phyloP scores from a whole-genome alignment of 2,113 vertebrate species.

The Arenaria interpres region DNA sequence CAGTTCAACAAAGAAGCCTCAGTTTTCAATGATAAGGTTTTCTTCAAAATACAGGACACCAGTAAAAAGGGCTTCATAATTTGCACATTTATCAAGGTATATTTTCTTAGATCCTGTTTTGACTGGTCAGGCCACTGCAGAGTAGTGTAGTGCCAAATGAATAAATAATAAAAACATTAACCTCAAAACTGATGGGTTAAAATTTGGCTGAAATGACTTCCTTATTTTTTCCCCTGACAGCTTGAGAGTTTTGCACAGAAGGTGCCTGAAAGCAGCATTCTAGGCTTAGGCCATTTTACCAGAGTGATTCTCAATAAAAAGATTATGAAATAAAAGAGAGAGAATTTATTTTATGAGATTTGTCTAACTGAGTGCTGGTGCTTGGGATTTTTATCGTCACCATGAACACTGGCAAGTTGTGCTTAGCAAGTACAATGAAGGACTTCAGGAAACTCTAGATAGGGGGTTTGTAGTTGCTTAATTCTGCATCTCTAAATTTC shows the following conservation, averaged over 20 bases:
- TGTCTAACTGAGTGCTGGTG: neutral
- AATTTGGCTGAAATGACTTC: neutral
- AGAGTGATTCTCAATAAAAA: neutral
- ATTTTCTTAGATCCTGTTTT: neutral
- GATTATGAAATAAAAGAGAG: neutral
- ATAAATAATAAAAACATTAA: neutral
- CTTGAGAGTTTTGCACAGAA: neutral
- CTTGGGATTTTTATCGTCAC: neutral
- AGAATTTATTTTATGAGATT: neutral
- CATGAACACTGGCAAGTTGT: neutral
- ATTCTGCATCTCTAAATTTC: neutral
- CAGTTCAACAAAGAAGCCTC: constrained; percentile 23
- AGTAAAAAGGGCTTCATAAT: neutral
- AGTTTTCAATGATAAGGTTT: constrained; percentile 4
- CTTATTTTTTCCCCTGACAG: neutral
- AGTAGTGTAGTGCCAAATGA: neutral
- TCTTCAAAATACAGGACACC: neutral
- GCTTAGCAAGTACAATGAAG: neutral
- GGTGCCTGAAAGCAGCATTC: neutral
- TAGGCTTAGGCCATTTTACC: neutral
- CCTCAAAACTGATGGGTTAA: neutral
- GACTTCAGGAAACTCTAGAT: neutral
- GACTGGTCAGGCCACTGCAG: neutral
- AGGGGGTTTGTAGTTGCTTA: neutral
- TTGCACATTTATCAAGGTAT: neutral